Conservation (phyloP, 2,888 invertebrate species). For the Dastarcus helophoroides region DNA sequence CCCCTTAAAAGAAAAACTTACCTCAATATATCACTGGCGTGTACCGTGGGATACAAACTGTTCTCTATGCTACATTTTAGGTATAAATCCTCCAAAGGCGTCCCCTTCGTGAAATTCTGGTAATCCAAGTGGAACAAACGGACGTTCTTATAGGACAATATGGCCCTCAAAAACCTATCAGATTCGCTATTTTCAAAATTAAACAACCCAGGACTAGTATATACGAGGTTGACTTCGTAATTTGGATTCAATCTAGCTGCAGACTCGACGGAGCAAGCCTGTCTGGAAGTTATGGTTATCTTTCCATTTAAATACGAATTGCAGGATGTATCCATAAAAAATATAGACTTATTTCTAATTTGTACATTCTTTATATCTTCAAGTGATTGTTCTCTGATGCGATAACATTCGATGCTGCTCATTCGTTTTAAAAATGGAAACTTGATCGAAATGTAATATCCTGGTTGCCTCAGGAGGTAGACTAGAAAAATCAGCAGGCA, state of each 20-base stretch:
- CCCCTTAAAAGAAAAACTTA: too few relatives aligned
- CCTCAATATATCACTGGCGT: constrained; percentile 51
- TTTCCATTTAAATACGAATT: constrained; percentile 32
- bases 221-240: constrained; percentile 45
- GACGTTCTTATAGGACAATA: constrained; percentile 41
- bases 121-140: constrained; percentile 41
- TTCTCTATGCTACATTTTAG: constrained; percentile 37
- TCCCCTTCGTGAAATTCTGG: constrained; percentile 40
- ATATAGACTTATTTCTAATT: constrained; percentile 41
- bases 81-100: constrained; percentile 48
- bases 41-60: constrained; percentile 46
- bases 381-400: constrained; percentile 19
- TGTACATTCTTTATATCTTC: constrained; percentile 25
- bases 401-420: constrained; percentile 29
- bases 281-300: constrained; percentile 41
- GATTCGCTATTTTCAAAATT: constrained; percentile 21
- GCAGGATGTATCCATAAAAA: constrained; percentile 58
- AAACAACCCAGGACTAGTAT: constrained; percentile 37
- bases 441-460: too few relatives aligned
- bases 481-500: too few relatives aligned
- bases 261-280: constrained; percentile 59
- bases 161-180: constrained; percentile 31
- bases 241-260: constrained; percentile 50
- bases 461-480: too few relatives aligned
- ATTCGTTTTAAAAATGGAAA: too few relatives aligned